These are phyloP conservation scores for Macrostomum cliftonense DNA, from an alignment of 2,888 invertebrate genomes.

Conservation along the genomic window DNA sequence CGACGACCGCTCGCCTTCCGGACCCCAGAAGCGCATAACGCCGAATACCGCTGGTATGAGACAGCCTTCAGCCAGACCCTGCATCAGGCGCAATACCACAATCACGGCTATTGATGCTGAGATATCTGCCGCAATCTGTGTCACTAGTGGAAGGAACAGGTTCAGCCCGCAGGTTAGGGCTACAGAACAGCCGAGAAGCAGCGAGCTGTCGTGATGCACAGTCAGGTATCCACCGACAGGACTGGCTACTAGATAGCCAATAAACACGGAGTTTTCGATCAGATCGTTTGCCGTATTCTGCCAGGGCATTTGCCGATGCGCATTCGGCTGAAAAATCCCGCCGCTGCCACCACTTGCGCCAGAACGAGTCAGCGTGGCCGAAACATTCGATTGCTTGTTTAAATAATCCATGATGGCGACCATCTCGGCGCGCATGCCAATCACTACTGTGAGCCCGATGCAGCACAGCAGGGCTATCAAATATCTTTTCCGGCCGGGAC, in stretches of 20 bases:
- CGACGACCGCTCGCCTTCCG: neutral
- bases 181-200: neutral
- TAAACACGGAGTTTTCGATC: neutral
- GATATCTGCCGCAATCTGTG: too few relatives aligned
- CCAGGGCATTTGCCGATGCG: conserved; percentile 10
- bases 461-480: conserved; percentile 11
- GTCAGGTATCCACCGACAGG: neutral
- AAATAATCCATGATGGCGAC: conserved; percentile 10
- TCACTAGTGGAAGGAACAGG: neutral
- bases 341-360: too few relatives aligned
- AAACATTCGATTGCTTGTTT: neutral
- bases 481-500: conserved; percentile 10
- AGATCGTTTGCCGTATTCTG: neutral
- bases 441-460: conserved; percentile 10
- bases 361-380: too few relatives aligned
- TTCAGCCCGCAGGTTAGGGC: neutral
- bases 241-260: neutral
- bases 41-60: neutral
- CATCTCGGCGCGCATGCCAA: conserved; percentile 13
- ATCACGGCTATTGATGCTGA: neutral
- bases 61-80: neutral
- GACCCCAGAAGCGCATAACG: neutral
- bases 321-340: conserved; percentile 4
- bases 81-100: neutral
- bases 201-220: neutral